Percentiles rank a stretch among this genome's conserved stretches.
phyloP scores from a whole-genome alignment of 2,888 invertebrate species.

The Tenthredo mesomela region DNA sequence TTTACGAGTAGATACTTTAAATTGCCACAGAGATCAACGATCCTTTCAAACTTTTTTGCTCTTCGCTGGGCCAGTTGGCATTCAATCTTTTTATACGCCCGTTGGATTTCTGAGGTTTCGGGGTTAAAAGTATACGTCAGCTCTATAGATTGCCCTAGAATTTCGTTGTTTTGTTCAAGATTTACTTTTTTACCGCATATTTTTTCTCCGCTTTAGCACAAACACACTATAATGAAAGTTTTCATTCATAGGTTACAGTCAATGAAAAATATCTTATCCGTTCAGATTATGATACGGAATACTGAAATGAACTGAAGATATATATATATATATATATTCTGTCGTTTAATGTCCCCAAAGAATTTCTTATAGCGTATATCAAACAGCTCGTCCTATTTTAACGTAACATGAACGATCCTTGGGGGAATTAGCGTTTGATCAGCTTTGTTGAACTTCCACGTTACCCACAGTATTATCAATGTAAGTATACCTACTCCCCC shows the following conservation, averaged over 20 bases:
- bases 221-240: background rate
- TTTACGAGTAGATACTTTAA: constrained; percentile 42
- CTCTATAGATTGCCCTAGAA: constrained; percentile 20
- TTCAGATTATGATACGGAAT: background rate
- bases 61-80: constrained; percentile 17
- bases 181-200: background rate
- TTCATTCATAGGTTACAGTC: background rate
- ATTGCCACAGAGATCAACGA: constrained; percentile 35
- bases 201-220: background rate
- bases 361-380: background rate
- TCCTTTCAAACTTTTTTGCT: constrained; percentile 38
- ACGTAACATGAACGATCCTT: background rate
- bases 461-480: constrained; percentile 2
- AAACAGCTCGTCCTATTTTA: background rate
- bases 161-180: background rate
- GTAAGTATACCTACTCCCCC: background rate
- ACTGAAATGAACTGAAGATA: background rate
- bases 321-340: background rate
- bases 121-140: constrained; percentile 38
- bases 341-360: background rate
- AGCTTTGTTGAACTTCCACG: background rate
- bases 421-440: constrained; percentile 9
- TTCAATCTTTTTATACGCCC: constrained; percentile 33
- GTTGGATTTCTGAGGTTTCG: constrained; percentile 24
- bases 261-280: background rate